Percentiles rank a stretch among this genome's conserved stretches.
phyloP scores from a whole-genome alignment of 2,888 invertebrate genomes.

The Drepana falcataria region DNA sequence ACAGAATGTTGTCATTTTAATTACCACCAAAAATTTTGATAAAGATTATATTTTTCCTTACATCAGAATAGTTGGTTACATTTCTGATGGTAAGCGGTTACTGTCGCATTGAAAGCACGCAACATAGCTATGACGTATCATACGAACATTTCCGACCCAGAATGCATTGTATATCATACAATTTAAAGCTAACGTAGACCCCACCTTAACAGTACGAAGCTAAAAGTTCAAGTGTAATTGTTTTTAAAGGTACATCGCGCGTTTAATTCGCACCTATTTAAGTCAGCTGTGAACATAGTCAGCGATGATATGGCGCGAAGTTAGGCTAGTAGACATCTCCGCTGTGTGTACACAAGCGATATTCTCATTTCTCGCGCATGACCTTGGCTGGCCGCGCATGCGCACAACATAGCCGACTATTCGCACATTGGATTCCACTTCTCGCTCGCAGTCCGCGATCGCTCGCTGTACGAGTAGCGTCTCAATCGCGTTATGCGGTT shows the following conservation, averaged over 20 bases:
- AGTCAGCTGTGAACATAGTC: conserved; percentile 10
- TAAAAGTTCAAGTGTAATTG: no score
- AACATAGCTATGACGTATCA: no score
- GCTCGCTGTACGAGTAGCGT: conserved; percentile 40
- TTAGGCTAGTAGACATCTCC: conserved; percentile 25
- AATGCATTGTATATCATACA: no score
- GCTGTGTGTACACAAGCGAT: conserved; percentile 27
- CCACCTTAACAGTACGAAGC: no score
- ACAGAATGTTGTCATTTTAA: no score
- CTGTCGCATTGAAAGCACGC: no score
- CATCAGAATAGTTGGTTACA: no score
- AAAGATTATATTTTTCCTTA: no score
- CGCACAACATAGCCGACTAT: conserved; percentile 28
- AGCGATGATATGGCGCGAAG: conserved; percentile 22
- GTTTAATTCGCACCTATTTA: not conserved
- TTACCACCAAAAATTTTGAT: no score
- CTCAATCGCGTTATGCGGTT: conserved; percentile 17
- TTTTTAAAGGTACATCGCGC: not conserved
- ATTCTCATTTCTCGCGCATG: conserved; percentile 50
- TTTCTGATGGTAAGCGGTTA: no score
- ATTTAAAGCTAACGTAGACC: no score
- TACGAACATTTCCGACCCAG: no score
- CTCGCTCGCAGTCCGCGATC: conserved; percentile 49
- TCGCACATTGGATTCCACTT: conserved; percentile 37
- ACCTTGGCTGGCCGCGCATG: conserved; percentile 60